A percentile compares a stretch with the other conserved stretches of the same genome.
phyloP scores from a whole-genome alignment of 2,113 vertebrate species.

The Phalacrocorax brasilianus region DNA sequence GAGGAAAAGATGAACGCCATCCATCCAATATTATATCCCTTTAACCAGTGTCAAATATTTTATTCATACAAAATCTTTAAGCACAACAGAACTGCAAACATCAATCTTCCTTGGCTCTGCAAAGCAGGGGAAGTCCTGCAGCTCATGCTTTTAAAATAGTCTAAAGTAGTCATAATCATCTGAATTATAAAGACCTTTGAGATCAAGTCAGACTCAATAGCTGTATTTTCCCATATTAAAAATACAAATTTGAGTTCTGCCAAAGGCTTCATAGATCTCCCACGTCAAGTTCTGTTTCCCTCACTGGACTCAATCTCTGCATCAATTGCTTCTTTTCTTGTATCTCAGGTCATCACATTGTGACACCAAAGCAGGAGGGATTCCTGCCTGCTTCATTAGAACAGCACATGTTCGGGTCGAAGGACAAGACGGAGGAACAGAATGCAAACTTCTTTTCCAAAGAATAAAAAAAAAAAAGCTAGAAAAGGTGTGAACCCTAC shows the following conservation, averaged over 20 bases:
- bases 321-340: background rate
- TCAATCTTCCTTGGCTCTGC: background rate
- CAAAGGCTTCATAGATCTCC: background rate
- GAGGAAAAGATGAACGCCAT: background rate
- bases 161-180: background rate
- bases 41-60: background rate
- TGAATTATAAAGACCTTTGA: slow-evolving; percentile 21
- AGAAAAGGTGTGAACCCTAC: background rate
- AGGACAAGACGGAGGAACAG: background rate
- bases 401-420: background rate
- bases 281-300: background rate
- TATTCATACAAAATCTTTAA: background rate
- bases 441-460: background rate
- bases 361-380: background rate
- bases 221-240: background rate
- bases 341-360: background rate
- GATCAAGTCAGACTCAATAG: background rate
- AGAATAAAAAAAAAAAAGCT: background rate
- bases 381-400: background rate
- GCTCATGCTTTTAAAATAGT: background rate
- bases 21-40: background rate
- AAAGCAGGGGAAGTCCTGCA: background rate
- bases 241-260: background rate
- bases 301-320: background rate
- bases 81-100: background rate